These are phyloP conservation scores for Aphodius granarius DNA, from an alignment of 2,888 invertebrate genomes.

Conservation along the genomic window DNA sequence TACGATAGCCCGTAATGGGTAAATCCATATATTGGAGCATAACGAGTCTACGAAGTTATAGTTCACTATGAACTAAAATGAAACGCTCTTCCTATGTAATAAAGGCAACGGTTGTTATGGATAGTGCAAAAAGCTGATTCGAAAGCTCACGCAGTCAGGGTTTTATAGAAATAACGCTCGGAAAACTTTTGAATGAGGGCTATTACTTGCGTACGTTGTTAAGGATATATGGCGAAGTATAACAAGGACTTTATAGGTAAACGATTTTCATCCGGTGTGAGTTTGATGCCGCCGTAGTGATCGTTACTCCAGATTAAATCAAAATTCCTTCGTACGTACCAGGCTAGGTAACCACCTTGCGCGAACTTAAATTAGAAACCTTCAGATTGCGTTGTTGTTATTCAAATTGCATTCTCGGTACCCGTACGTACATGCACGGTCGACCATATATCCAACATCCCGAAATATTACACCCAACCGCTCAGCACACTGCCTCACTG, in stretches of 20 bases:
- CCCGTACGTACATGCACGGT: background rate
- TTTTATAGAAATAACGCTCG: background rate
- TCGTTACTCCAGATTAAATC: background rate
- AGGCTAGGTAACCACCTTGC: too few species aligned
- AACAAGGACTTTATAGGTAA: background rate
- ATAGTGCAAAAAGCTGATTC: background rate
- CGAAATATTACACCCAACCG: background rate
- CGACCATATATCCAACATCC: background rate
- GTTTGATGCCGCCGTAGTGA: background rate
- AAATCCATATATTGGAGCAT: too few species aligned
- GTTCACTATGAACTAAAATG: too few species aligned
- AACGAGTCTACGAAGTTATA: too few species aligned
- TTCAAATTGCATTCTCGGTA: slow-evolving; percentile 7
- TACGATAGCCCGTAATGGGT: too few species aligned
- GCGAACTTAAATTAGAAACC: slow-evolving; percentile 4
- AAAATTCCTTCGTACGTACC: background rate
- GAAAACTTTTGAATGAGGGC: background rate
- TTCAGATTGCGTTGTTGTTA: slow-evolving; percentile 1
- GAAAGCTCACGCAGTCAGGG: background rate
- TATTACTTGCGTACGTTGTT: background rate
- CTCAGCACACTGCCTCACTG: background rate
- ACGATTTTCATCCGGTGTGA: background rate
- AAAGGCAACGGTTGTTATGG: background rate
- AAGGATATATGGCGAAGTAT: background rate
- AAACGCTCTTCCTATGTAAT: background rate